These are phyloP conservation scores for Morpho deidamia DNA, from an alignment of 2,888 invertebrate species.

Conservation along the genomic window DNA sequence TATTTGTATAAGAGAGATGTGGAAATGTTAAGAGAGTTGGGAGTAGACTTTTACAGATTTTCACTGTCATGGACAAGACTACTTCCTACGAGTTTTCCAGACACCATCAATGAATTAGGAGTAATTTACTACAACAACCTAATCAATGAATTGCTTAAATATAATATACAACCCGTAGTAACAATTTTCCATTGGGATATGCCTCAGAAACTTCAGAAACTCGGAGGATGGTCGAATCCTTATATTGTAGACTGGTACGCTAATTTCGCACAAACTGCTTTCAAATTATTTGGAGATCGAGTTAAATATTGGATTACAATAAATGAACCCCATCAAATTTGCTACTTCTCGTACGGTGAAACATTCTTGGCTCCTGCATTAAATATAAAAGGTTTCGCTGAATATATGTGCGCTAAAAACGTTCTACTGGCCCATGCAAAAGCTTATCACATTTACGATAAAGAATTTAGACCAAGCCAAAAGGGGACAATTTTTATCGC, in stretches of 20 bases:
- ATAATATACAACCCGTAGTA: slow-evolving; percentile 79
- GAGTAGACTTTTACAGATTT: slow-evolving; percentile 73
- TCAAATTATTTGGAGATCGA: slow-evolving; percentile 59
- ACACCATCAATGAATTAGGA: slow-evolving; percentile 72
- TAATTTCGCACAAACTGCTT: slow-evolving; percentile 60
- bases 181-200: slow-evolving; percentile 76
- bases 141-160: slow-evolving; percentile 75
- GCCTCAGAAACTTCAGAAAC: slow-evolving; percentile 66
- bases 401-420: slow-evolving; percentile 52
- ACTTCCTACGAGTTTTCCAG: slow-evolving; percentile 75
- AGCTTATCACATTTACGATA: slow-evolving; percentile 29
- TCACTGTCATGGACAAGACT: slow-evolving; percentile 81
- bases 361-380: slow-evolving; percentile 40
- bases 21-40: slow-evolving; percentile 46
- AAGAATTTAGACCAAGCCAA: slow-evolving; percentile 26
- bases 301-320: slow-evolving; percentile 76
- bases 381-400: slow-evolving; percentile 48
- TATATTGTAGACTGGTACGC: slow-evolving; percentile 60
- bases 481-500: slow-evolving; percentile 27
- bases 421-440: slow-evolving; percentile 29
- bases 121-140: slow-evolving; percentile 53
- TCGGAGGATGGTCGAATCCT: slow-evolving; percentile 73
- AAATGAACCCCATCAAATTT: slow-evolving; percentile 68
- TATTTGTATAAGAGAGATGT: too few relatives aligned
- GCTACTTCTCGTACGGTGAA: slow-evolving; percentile 57